A percentile compares a stretch with the other conserved stretches of the same genome.
These are phyloP conservation scores for Alethe diademata DNA, from an alignment of 2,113 vertebrate genomes.

Conservation along the genomic window DNA sequence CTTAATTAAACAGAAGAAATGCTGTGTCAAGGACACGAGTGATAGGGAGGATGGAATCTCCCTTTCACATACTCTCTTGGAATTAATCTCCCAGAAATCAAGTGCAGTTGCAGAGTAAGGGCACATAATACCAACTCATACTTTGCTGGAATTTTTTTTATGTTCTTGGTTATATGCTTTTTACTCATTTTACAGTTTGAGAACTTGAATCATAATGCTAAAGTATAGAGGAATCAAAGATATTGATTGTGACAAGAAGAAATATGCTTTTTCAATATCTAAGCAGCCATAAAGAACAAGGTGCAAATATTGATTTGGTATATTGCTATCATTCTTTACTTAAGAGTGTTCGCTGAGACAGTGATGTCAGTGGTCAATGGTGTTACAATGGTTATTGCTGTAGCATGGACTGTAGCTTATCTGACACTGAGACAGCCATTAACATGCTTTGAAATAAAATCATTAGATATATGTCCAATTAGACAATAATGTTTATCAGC, in stretches of 20 bases:
- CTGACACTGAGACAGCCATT: neutral
- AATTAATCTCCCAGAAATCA: neutral
- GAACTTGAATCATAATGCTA: neutral
- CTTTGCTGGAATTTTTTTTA: neutral
- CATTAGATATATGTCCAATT: neutral
- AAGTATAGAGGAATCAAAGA: neutral
- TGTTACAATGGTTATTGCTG: neutral
- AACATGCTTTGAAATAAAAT: conserved; percentile 40
- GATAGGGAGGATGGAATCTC: neutral
- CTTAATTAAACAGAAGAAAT: neutral
- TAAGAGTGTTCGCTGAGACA: neutral
- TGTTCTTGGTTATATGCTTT: neutral
- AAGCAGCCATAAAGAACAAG: neutral
- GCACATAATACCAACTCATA: accelerated
- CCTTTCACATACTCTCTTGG: neutral
- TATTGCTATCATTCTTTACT: conserved; percentile 49
- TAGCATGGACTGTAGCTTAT: neutral
- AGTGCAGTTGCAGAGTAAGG: neutral
- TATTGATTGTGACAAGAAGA: conserved; percentile 17
- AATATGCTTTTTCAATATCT: neutral
- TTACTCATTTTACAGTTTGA: neutral
- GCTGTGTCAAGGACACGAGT: neutral
- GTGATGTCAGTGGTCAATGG: neutral
- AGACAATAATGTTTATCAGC: neutral
- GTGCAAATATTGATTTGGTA: conserved; percentile 24